Base-by-base conservation (phyloP, 2,797 vertebrate genomes). In the Sparidentex hasta region DNA sequence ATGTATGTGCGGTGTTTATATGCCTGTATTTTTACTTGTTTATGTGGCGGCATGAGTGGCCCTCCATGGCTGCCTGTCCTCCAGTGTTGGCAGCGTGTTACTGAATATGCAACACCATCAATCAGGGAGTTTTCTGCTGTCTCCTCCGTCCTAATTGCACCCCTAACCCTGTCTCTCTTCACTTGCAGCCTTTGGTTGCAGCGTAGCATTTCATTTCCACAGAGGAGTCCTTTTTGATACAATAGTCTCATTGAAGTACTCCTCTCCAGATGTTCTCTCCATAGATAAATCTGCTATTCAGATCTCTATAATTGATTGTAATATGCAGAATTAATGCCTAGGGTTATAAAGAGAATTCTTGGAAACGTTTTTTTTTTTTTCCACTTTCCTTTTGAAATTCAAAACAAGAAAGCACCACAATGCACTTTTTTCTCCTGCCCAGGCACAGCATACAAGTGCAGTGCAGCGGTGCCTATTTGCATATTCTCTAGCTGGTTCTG, bases 251-350 rank as follows among this genome's bases (percentile, higher is more conserved):
- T 94, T 94, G 93, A 95, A 95, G 93, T 94, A 7, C 80, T 93
- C 90, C 83, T 88, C 90, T 93, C 93, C 91, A 94, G 93, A 95
- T 95, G 93, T 95, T 93, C 86, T 90, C 91, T 92, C 90, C 87
- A 87, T 86, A 93, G 93, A 94, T 92, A 93, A 92, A 93, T 92
- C 84, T 89, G 74, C 80, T 92, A 92, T 95, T 95, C 94, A 93
- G 89, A 95, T 95, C 92, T 93, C 85, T 94, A 92, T 95, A 95
- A 95, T 95, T 94, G 94, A 94, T 93, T 90, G 84, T 94, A 94
- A 92, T 93, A 94, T 95, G 92, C 91, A 95, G 91, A 94, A 93
- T 95, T 93, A 92, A 94, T 95, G 90, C 92, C 84, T 82, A 66
- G 80, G 93, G 91, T 93, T 93, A 92, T 93, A 92, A 94, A 94